These are phyloP conservation scores for Leptoteleia sp. DNA, from an alignment of 1,140 invertebrate species.

Conservation along the genomic window DNA sequence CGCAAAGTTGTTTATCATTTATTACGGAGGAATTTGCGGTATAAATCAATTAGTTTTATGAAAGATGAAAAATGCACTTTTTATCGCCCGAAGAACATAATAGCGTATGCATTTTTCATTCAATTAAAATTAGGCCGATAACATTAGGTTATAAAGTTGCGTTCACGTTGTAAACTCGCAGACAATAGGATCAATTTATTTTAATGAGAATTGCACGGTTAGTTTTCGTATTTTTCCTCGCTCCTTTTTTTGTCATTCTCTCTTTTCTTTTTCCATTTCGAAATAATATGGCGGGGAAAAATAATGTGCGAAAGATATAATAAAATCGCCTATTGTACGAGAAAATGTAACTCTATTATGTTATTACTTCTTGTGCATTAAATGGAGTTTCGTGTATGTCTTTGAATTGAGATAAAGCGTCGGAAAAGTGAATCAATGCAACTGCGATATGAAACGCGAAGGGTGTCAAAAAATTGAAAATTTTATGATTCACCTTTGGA, in stretches of 20 bases:
- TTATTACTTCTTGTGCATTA: slow-evolving; percentile 44
- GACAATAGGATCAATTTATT: slow-evolving; percentile 57
- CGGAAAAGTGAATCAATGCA: slow-evolving; percentile 19
- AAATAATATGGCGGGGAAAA: slow-evolving; percentile 37
- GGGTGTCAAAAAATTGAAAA: too few species aligned
- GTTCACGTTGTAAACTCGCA: slow-evolving; percentile 50
- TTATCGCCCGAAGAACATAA: slow-evolving; percentile 15
- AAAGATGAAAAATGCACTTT: slow-evolving; percentile 13
- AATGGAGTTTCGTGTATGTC: slow-evolving; percentile 31
- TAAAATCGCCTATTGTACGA: slow-evolving; percentile 46
- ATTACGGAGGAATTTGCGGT: slow-evolving; percentile 5
- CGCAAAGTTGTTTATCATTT: neutral
- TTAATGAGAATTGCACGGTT: slow-evolving; percentile 52
- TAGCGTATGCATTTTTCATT: slow-evolving; percentile 42
- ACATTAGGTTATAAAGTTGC: slow-evolving; percentile 52
- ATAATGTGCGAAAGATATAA: slow-evolving; percentile 58
- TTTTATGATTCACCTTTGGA: too few species aligned
- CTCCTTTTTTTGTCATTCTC: slow-evolving; percentile 10
- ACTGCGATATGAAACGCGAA: neutral
- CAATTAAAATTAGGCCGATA: slow-evolving; percentile 59
- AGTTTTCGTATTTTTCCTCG: too few species aligned
- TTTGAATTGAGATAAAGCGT: slow-evolving; percentile 30
- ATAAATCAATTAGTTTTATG: slow-evolving; percentile 21
- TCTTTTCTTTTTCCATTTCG: slow-evolving; percentile 33
- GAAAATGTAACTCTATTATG: slow-evolving; percentile 50